Percentiles rank a stretch among this genome's conserved stretches.
Evolutionary conservation across 2,888 invertebrate genomes (phyloP).

Genomic region (Drosophila kambysellisi): DNA sequence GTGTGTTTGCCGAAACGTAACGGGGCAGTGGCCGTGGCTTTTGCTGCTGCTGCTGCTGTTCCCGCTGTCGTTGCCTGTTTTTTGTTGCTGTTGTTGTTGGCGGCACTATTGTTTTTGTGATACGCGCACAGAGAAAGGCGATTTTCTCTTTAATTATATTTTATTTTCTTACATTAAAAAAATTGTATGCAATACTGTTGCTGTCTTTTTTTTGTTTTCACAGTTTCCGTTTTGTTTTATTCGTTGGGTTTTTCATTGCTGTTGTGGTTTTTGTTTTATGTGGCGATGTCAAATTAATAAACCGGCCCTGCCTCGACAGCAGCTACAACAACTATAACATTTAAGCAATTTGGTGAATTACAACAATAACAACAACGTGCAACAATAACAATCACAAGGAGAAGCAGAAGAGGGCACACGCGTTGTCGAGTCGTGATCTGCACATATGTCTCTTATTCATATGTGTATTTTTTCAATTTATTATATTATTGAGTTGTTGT

Average conservation of each 20-base stretch:
- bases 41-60: constrained; percentile 42
- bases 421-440: constrained; percentile 50
- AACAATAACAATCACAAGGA: constrained; percentile 17
- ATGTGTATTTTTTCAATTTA: constrained; percentile 48
- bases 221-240: constrained; percentile 70
- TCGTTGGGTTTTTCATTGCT: constrained; percentile 32
- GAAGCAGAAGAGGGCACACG: constrained; percentile 8
- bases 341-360: constrained; percentile 38
- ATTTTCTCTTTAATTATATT: constrained; percentile 78
- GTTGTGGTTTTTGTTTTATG: constrained; percentile 41
- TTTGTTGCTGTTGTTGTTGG: constrained; percentile 48
- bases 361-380: constrained; percentile 38
- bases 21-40: constrained; percentile 77
- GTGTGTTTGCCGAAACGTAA: constrained; percentile 77
- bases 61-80: constrained; percentile 59
- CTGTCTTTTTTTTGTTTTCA: constrained; percentile 37
- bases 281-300: constrained; percentile 75
- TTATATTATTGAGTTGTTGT: constrained; percentile 28
- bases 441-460: constrained; percentile 29
- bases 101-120: constrained; percentile 76
- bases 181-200: constrained; percentile 60
- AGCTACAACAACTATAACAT: constrained; percentile 32
- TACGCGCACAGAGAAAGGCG: constrained; percentile 73
- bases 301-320: constrained; percentile 67
- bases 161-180: constrained; percentile 71